These are phyloP conservation scores for Sitobion miscanthi DNA, from an alignment of 1,140 invertebrate species.

Conservation along the genomic window DNA sequence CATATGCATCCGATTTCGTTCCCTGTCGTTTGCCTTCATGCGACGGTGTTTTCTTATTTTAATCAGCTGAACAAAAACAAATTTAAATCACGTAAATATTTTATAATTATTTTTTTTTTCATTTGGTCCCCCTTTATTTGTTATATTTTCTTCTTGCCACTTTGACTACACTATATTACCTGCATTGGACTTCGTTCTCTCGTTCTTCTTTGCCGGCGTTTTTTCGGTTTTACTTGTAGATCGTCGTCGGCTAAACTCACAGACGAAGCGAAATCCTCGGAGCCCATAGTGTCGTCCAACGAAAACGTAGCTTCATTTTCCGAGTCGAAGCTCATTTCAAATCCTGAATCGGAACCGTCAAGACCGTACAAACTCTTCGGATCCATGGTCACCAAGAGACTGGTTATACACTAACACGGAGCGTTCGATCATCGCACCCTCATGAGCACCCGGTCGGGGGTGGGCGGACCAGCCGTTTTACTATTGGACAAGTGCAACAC, in stretches of 20 bases:
- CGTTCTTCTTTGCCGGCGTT: slow-evolving; percentile 60
- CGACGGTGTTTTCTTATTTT: slow-evolving; percentile 82
- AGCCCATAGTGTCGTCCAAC: slow-evolving; percentile 57
- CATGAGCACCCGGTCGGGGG: not conserved
- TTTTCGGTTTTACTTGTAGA: slow-evolving; percentile 40
- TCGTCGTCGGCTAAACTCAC: not conserved
- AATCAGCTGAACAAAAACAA: slow-evolving; percentile 68
- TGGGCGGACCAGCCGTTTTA: slow-evolving; percentile 40
- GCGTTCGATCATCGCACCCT: not conserved
- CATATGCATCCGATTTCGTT: slow-evolving; percentile 95
- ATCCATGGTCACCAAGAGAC: slow-evolving; percentile 54
- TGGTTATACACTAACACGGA: not conserved
- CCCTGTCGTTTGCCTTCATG: slow-evolving; percentile 94
- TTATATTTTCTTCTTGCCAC: not conserved
- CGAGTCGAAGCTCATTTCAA: slow-evolving; percentile 56
- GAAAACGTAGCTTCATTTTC: slow-evolving; percentile 46
- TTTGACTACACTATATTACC: slow-evolving; percentile 60
- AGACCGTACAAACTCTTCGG: slow-evolving; percentile 50
- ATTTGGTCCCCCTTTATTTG: not conserved
- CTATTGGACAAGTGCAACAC: slow-evolving; percentile 56
- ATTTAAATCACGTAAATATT: not conserved
- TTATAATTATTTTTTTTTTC: not conserved
- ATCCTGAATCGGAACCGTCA: slow-evolving; percentile 57
- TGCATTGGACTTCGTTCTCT: slow-evolving; percentile 66
- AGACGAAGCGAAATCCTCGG: slow-evolving; percentile 49